A percentile compares a stretch with the other conserved stretches of the same genome.
Conservation (phyloP, 2,888 invertebrate species). For the Cerceris ruficornis region DNA sequence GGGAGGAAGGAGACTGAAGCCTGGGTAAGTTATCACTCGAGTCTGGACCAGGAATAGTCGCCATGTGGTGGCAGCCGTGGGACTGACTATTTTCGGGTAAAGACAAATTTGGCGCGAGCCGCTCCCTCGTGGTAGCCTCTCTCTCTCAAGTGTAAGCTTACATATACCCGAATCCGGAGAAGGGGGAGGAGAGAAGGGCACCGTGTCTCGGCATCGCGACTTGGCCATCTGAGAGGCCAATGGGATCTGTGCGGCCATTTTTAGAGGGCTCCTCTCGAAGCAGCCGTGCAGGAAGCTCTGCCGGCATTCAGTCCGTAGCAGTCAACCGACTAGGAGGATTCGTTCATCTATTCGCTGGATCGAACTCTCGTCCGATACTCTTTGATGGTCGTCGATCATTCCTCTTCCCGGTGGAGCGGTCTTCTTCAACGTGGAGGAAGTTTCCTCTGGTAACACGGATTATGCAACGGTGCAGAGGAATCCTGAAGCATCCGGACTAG, state of each 20-base stretch:
- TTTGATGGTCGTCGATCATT: not conserved
- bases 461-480: too few relatives aligned
- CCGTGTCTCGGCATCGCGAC: constrained; percentile 29
- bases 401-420: too few relatives aligned
- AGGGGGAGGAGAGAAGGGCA: constrained; percentile 64
- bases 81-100: constrained; percentile 87
- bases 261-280: constrained; percentile 79
- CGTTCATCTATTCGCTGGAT: not conserved
- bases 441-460: too few relatives aligned
- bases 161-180: constrained; percentile 67
- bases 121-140: constrained; percentile 62
- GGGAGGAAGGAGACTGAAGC: constrained; percentile 44
- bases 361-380: constrained; percentile 17
- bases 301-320: constrained; percentile 78
- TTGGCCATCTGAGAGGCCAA: constrained; percentile 73
- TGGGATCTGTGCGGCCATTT: constrained; percentile 81
- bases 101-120: constrained; percentile 90
- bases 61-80: constrained; percentile 80
- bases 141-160: constrained; percentile 80
- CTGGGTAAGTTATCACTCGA: constrained; percentile 70
- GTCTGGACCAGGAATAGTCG: constrained; percentile 80
- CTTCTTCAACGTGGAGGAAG: too few relatives aligned
- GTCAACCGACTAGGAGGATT: constrained; percentile 70
- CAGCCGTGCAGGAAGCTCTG: constrained; percentile 65
- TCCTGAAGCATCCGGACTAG: not conserved